Evolutionary conservation across 2,888 invertebrate species (phyloP), one percentile per base, ranked within the genome.

Genomic region (Melitaea athalia): DNA sequence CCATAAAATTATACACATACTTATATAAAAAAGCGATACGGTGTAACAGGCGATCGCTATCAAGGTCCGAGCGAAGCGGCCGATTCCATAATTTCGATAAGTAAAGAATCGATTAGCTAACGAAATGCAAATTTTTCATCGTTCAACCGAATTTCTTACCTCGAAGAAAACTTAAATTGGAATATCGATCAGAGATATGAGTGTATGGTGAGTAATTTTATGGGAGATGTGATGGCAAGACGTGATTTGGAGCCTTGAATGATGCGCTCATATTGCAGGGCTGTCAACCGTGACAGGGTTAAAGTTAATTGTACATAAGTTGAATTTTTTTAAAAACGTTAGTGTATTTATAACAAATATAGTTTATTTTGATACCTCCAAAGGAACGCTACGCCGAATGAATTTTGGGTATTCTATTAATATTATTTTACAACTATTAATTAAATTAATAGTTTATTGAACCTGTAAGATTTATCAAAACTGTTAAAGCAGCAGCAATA

Each of bases 41-140:
- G 69, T 69, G 68, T 71, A 64, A 66, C 47, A 43, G 31, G 38
- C 47, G 47, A 38, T 63, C 33, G n/a, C 14, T 55, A 49, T 64
- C 0, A 17, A 59, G 42, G 60, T 59, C 50, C 59, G 60, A 69
- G 60, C 59, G 63, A 74, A 63, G 70, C 71, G 71, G 69, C 71
- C 72, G 70, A 75, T 69, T 71, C 66, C 72, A 74, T 76, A 76
- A 76, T 77, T 76, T 74, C 74, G 73, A 76, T 72, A 52, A 70
- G 70, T 64, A 76, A 75, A 74, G 70, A 76, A 74, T 76, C 77
- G 77, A 77, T 77, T 77, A 76, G 73, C 73, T 70, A 68, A 66
- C 68, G 67, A 73, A 73, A 75, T 74, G 74, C 74, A 73, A 75
- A 75, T 73, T 74, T 73, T 59, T 65, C 63, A 47, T 59, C 49